Evolutionary conservation across 2,797 vertebrate genomes (phyloP), one percentile per base, ranked within the genome.

Genomic region (Syncerus caffer): DNA sequence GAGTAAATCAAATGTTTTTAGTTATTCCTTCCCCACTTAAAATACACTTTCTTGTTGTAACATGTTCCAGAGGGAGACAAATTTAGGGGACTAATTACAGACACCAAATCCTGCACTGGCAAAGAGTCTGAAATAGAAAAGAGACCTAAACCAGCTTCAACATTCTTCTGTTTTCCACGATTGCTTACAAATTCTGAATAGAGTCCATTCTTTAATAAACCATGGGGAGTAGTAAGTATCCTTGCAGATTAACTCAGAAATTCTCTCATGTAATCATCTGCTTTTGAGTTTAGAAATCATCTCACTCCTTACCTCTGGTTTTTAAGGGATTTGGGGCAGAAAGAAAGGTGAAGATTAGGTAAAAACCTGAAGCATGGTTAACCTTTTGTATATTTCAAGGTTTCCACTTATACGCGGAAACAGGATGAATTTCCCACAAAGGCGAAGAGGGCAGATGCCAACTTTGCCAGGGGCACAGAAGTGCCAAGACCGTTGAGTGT

Each of bases 401-500:
- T 95, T 95, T 88, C 94, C 92, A 67, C 94, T 93, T 89, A 42
- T 47, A 62, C 85, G 91, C 91, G 96, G 98, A 98, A 86, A 85
- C 19, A 57, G 4, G n/a, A 87, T 47, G 96, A 96, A 90, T 92
- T 98, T 97, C 96, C 1, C 92, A 86, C 78, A 45, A 87, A 57
- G 85, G 58, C 25, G n/a, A 87, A 93, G 67, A 95, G 5, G 13
- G 85, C 84, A 27, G 80, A 62, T 0, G 2, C 12, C 80, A n/a
- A 76, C 92, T 96, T 96, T 85, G 60, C 98, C 90, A 86, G 71
- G 97, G 95, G 95, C 27, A 27, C 93, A 92, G 97, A 96, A 89
- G 95, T 98, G 96, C 96, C 97, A 96, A 95, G 90, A 90, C 0
- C 0, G n/a, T 95, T 98, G 98, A 98, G 60, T 95, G 98, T 96